A percentile compares a stretch with the other conserved stretches of the same genome.
Evolutionary conservation across 2,888 invertebrate species (phyloP).

Genomic region (Hipparchia semele): DNA sequence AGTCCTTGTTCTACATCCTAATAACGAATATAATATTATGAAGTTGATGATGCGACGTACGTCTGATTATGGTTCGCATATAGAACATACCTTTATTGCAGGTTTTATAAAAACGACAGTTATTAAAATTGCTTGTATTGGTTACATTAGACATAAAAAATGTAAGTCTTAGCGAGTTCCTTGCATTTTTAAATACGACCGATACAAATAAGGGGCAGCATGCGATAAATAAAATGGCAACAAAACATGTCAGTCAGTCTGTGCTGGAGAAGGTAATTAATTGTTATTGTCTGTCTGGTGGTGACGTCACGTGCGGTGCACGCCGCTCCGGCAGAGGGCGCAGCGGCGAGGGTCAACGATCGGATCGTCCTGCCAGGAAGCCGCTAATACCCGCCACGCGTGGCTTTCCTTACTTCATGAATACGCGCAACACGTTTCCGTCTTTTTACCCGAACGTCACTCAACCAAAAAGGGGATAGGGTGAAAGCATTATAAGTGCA

Average conservation of each 20-base stretch:
- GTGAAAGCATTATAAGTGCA: constrained; percentile 25
- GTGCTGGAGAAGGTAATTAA: constrained; percentile 36
- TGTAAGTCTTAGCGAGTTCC: no score
- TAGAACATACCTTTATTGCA: no score
- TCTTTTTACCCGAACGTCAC: constrained; percentile 37
- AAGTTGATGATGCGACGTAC: no score
- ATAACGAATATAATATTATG: no score
- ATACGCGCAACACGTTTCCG: constrained; percentile 44
- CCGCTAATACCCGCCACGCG: constrained; percentile 74
- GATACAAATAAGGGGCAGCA: neutral
- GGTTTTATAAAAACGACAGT: no score
- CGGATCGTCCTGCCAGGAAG: constrained; percentile 74
- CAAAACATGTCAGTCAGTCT: constrained; percentile 27
- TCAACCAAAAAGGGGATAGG: constrained; percentile 23
- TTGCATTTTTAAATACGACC: neutral
- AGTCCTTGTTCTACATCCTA: no score
- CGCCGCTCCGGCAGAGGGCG: constrained; percentile 42
- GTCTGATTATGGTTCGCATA: no score
- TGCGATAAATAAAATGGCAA: constrained; percentile 14
- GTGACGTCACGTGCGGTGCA: constrained; percentile 39
- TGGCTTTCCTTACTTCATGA: constrained; percentile 53
- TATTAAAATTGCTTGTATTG: no score
- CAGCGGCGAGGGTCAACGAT: constrained; percentile 60
- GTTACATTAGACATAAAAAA: no score
- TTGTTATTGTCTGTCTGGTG: constrained; percentile 35